Conservation (phyloP, 2,888 invertebrate species). For the Hoplodrina blanda region DNA sequence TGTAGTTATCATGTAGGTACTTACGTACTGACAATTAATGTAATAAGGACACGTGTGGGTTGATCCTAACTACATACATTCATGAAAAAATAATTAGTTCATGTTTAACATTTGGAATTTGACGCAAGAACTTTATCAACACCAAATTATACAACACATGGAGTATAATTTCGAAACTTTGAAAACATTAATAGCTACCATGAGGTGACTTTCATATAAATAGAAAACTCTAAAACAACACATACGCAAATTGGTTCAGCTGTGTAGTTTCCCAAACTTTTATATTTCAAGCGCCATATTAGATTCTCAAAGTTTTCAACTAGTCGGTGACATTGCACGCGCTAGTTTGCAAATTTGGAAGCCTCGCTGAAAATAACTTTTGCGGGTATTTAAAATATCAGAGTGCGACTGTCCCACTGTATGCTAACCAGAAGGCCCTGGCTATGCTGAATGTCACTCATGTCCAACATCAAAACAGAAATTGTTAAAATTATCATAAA, state of each 20-base stretch:
- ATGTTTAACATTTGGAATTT: too few species aligned
- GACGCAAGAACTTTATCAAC: constrained; percentile 11
- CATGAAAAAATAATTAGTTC: too few species aligned
- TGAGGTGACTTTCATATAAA: constrained; percentile 18
- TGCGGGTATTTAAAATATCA: constrained; percentile 22
- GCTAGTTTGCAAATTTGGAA: constrained; percentile 21
- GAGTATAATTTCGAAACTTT: constrained; percentile 28
- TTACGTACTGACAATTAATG: too few species aligned
- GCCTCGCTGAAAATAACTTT: constrained; percentile 19
- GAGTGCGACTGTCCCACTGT: too few species aligned
- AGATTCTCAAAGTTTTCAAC: constrained; percentile 60
- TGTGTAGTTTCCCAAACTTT: constrained; percentile 52
- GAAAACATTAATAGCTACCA: constrained; percentile 22
- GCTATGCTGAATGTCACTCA: background rate
- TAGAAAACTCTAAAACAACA: constrained; percentile 40
- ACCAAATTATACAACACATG: constrained; percentile 2
- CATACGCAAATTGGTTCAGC: constrained; percentile 52
- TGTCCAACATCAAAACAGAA: background rate
- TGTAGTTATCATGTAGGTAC: too few species aligned
- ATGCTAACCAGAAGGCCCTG: too few species aligned
- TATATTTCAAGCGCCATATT: constrained; percentile 57
- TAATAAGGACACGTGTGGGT: too few species aligned
- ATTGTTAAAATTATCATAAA: too few species aligned
- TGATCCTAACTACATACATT: too few species aligned
- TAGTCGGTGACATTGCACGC: constrained; percentile 47